These are phyloP conservation scores for Anagrus nilaparvatae DNA, from an alignment of 1,140 invertebrate species.

Conservation along the genomic window DNA sequence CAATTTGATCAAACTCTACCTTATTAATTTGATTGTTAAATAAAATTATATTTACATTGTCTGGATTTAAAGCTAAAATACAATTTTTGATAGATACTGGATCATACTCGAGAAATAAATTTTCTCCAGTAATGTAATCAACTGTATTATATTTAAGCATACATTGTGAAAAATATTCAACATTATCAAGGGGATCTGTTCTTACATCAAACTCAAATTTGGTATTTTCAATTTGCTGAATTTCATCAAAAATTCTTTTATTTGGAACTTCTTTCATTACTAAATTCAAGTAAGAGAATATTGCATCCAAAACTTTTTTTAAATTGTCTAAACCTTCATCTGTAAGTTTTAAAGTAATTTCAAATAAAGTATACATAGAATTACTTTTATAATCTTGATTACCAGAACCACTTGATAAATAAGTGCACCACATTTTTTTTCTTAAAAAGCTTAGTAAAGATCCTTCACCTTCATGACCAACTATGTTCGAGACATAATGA, in stretches of 20 bases:
- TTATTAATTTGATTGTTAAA: conserved; percentile 49
- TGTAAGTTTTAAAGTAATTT: conserved; percentile 63
- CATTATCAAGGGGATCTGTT: conserved; percentile 58
- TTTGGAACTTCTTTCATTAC: conserved; percentile 49
- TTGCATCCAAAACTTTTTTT: conserved; percentile 53
- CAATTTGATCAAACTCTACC: conserved; percentile 48
- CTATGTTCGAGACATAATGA: conserved; percentile 66
- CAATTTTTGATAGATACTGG: conserved; percentile 57
- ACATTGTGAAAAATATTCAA: conserved; percentile 61
- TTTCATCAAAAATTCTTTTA: conserved; percentile 63
- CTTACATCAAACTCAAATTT: conserved; percentile 56
- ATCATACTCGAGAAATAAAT: conserved; percentile 69
- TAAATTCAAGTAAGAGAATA: conserved; percentile 66
- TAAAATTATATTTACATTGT: conserved; percentile 67
- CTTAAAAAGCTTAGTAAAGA: conserved; percentile 75
- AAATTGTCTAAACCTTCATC: conserved; percentile 66
- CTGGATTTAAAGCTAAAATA: conserved; percentile 53
- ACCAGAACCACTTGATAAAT: conserved; percentile 60
- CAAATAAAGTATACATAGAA: conserved; percentile 62
- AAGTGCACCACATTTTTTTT: conserved; percentile 72
- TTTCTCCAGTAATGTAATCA: conserved; percentile 67
- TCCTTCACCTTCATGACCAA: conserved; percentile 81
- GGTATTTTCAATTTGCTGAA: conserved; percentile 54
- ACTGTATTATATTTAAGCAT: conserved; percentile 70
- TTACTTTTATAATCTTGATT: conserved; percentile 66